Conservation (phyloP, 1,140 invertebrate genomes). For the Bombus waltoni region DNA sequence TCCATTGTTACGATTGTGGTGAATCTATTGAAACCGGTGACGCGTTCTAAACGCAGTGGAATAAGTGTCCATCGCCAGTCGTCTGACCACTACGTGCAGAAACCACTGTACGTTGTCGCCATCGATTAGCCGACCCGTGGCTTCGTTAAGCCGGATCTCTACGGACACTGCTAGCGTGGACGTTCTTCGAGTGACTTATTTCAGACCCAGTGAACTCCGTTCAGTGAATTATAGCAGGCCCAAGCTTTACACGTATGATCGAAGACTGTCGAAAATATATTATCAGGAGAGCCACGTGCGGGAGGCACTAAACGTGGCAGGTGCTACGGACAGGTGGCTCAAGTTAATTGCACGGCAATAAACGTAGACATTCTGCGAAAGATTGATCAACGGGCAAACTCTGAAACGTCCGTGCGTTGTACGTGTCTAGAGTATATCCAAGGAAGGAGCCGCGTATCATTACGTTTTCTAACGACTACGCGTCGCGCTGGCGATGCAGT, state of each 20-base stretch:
- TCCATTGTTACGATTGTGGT: neutral
- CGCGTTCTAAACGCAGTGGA: conserved; percentile 4
- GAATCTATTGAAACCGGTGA: neutral
- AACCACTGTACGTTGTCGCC: neutral
- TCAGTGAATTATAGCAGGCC: neutral
- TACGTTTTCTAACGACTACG: neutral
- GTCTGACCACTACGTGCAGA: neutral
- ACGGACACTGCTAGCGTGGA: neutral
- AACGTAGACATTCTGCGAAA: conserved; percentile 39
- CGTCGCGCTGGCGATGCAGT: neutral
- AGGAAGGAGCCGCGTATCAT: neutral
- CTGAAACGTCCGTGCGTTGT: neutral
- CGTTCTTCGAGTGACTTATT: neutral
- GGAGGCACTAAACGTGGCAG: conserved; percentile 49
- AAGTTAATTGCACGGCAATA: conserved; percentile 47
- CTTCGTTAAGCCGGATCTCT: neutral
- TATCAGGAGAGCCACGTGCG: conserved; percentile 43
- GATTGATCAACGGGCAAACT: conserved; percentile 18
- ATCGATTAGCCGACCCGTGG: neutral
- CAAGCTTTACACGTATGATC: neutral
- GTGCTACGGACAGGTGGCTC: conserved; percentile 49
- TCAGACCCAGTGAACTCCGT: neutral
- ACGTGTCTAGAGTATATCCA: neutral
- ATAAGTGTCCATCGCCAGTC: neutral
- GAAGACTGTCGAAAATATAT: conserved; percentile 31